Evolutionary conservation across 2,113 vertebrate species (phyloP), one percentile per base, ranked within the genome.

Genomic region (Piaya cayana): DNA sequence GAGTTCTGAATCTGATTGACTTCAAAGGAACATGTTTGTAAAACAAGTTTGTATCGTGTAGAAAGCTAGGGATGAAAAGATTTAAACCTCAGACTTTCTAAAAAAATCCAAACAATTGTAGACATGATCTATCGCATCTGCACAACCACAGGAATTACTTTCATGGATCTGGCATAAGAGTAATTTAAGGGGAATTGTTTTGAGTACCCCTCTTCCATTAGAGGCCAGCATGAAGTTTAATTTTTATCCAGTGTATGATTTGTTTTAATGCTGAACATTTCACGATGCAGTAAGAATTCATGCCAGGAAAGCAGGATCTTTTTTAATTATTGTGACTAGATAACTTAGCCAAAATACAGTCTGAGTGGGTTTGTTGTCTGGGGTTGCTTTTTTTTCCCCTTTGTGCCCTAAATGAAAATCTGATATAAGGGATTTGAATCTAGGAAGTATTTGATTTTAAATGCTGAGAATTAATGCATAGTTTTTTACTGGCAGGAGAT

Each of bases 201-300:
- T 92, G 82, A 93, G 49, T 91, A 87, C 68, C 88, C 89, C 72
- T 94, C n/a, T 50, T 95, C 85, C 64, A 82, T 97, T 95, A 96
- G 2, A 84, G 17, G 86, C 83, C 82, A 92, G 93, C 91, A 82
- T 72, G 90, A 88, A 86, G 25, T 81, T 95, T 81, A 96, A 96
- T 90, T 97, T 97, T 89, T 87, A 92, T 70, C 81, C 78, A 91
- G 76, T 95, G 91, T 53, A 67, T 95, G 90, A 82, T 93, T 95
- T 92, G 60, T 92, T 95, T 89, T 86, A 95, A 78, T 80, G 60
- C n/a, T 92, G 82, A 93, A 86, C 94, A 93, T 94, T 96, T 96
- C 82, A 94, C 93, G 82, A 78, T 78, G 69, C 30, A 83, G 80
- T 64, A 75, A 69, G 93, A 94, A 85, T 97, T 94, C 55, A 53